These are phyloP conservation scores for Phodopus roborovskii DNA, from an alignment of 2,113 vertebrate species.

Conservation along the genomic window DNA sequence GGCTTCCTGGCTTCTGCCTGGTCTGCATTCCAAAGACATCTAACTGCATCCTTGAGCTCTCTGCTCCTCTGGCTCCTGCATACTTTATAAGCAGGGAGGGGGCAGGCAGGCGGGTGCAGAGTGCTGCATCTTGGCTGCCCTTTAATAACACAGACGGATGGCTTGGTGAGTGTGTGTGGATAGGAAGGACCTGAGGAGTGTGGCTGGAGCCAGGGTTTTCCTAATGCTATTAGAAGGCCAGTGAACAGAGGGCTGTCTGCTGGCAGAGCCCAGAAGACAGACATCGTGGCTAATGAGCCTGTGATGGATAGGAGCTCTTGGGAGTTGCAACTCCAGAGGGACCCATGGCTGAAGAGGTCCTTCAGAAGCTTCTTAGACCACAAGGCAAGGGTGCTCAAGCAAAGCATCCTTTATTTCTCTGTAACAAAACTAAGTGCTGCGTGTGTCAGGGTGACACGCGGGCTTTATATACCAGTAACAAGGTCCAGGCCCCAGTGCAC, in stretches of 20 bases:
- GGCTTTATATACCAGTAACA: neutral
- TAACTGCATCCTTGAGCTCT: neutral
- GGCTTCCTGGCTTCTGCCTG: neutral
- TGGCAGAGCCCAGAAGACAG: conserved; percentile 49
- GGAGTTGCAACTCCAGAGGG: conserved; percentile 49
- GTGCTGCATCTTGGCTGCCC: neutral
- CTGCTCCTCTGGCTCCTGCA: conserved; percentile 5
- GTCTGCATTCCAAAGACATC: conserved; percentile 42
- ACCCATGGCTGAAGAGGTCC: conserved; percentile 32
- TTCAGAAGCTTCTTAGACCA: neutral
- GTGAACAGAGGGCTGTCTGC: conserved; percentile 54
- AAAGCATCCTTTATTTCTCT: neutral
- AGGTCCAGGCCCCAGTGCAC: neutral
- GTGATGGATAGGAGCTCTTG: conserved; percentile 51
- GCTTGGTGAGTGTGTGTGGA: neutral
- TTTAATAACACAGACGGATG: neutral
- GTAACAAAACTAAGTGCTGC: neutral
- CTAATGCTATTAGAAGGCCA: conserved; percentile 62
- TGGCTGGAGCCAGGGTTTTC: conserved; percentile 66
- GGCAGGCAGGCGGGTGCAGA: neutral
- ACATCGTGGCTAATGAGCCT: conserved; percentile 66
- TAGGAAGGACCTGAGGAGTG: neutral
- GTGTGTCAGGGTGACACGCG: neutral
- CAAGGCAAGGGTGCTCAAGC: neutral
- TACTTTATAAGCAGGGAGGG: neutral